phyloP scores from a whole-genome alignment of 2,888 invertebrate species.

The Caenorhabditis zanzibari region DNA sequence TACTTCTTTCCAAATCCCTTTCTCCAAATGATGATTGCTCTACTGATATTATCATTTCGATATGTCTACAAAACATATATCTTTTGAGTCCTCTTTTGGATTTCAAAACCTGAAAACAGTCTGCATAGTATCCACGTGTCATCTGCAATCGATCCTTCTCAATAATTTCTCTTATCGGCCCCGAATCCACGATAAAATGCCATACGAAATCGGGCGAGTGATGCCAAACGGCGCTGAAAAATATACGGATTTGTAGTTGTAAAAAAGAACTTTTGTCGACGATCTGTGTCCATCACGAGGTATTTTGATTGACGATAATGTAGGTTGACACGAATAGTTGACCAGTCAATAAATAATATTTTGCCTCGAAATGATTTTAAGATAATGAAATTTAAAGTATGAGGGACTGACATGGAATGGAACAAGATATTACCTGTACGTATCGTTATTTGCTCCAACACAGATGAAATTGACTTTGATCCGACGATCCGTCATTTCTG shows the following conservation, averaged over 20 bases:
- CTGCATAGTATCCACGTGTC: conserved; percentile 71
- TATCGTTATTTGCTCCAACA: conserved; percentile 62
- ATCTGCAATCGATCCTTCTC: conserved; percentile 60
- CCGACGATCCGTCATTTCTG: conserved; percentile 60
- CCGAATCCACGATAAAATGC: conserved; percentile 71
- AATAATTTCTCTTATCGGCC: conserved; percentile 68
- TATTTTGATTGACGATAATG: conserved; percentile 46
- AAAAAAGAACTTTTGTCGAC: conserved; percentile 13
- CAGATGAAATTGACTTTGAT: conserved; percentile 69
- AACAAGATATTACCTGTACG: conserved; percentile 53
- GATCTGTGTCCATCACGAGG: conserved; percentile 21
- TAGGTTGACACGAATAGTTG: conserved; percentile 42
- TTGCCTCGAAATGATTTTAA: conserved; percentile 16
- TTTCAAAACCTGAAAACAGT: conserved; percentile 68
- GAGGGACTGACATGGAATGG: neutral
- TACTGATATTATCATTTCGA: conserved; percentile 44
- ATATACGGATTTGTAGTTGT: neutral
- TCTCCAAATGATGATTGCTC: conserved; percentile 74
- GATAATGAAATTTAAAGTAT: neutral
- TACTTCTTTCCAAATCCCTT: conserved; percentile 74
- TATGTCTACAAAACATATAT: conserved; percentile 48
- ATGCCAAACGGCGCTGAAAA: conserved; percentile 73
- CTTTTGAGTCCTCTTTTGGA: neutral
- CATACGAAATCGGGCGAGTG: conserved; percentile 62
- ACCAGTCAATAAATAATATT: conserved; percentile 53